A percentile compares a stretch with the other conserved stretches of the same genome.
These are phyloP conservation scores for Psittacula cyanocephala DNA, from an alignment of 2,113 vertebrate genomes.

Conservation along the genomic window DNA sequence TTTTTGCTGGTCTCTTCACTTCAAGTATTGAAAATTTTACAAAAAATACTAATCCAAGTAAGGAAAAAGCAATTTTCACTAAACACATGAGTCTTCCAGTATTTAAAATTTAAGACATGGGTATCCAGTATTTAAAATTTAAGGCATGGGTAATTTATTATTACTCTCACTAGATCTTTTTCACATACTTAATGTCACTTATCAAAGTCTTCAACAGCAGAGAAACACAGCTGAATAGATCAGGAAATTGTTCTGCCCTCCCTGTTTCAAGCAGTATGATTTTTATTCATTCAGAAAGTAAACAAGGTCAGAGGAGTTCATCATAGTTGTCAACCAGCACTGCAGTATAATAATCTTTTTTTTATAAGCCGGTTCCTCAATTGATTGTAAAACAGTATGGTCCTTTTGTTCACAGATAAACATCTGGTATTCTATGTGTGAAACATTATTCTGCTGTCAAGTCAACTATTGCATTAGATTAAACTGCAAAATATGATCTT, in stretches of 20 bases:
- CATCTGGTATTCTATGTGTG: neutral
- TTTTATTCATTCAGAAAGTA: slow-evolving; percentile 28
- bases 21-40: neutral
- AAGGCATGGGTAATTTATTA: neutral
- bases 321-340: slow-evolving; percentile 1
- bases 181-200: neutral
- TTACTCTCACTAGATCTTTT: neutral
- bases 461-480: neutral
- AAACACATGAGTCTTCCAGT: neutral
- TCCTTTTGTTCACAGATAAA: slow-evolving; percentile 17
- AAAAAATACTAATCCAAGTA: neutral
- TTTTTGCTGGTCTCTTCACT: neutral
- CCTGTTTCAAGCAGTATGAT: neutral
- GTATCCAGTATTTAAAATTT: neutral
- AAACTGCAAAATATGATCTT: neutral
- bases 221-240: slow-evolving; percentile 2
- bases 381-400: neutral
- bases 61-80: neutral
- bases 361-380: slow-evolving; percentile 2
- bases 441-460: neutral
- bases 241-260: neutral
- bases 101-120: neutral
- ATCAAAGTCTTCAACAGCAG: neutral
- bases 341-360: neutral
- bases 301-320: slow-evolving; percentile 38